phyloP scores from a whole-genome alignment of 2,113 vertebrate genomes.

The Athene noctua region DNA sequence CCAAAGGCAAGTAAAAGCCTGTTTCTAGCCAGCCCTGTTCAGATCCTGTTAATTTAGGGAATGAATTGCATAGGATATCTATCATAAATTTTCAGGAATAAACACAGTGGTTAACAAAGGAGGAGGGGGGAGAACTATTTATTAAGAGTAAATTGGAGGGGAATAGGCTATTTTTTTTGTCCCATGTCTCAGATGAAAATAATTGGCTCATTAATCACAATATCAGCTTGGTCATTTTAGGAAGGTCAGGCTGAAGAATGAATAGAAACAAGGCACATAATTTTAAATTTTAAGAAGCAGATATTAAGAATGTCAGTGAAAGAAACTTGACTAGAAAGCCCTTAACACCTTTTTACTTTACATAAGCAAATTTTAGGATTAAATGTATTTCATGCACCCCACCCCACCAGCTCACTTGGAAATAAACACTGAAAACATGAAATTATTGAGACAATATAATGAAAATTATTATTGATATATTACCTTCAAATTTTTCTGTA shows the following conservation, averaged over 20 bases:
- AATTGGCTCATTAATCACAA: constrained; percentile 76
- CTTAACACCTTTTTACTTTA: not conserved
- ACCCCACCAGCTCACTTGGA: not conserved
- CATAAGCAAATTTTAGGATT: not conserved
- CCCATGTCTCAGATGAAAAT: constrained; percentile 63
- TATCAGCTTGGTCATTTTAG: constrained; percentile 56
- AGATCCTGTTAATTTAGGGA: constrained; percentile 61
- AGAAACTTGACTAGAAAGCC: not conserved
- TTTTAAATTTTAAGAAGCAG: not conserved
- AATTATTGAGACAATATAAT: not conserved
- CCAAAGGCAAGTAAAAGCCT: constrained; percentile 7
- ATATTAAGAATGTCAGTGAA: not conserved
- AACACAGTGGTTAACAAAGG: not conserved
- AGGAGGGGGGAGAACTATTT: not conserved
- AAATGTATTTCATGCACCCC: not conserved
- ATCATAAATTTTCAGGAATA: constrained; percentile 63
- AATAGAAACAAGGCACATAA: not conserved
- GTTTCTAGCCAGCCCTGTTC: constrained; percentile 37
- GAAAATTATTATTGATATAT: not conserved
- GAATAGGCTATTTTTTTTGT: constrained; percentile 71
- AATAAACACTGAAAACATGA: not conserved
- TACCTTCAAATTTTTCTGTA: not conserved
- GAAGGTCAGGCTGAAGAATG: constrained; percentile 55
- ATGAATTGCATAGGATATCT: constrained; percentile 53
- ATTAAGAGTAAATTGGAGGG: constrained; percentile 65